Evolutionary conservation across 2,888 invertebrate species (phyloP).

Genomic region (Hydriomena furcata): DNA sequence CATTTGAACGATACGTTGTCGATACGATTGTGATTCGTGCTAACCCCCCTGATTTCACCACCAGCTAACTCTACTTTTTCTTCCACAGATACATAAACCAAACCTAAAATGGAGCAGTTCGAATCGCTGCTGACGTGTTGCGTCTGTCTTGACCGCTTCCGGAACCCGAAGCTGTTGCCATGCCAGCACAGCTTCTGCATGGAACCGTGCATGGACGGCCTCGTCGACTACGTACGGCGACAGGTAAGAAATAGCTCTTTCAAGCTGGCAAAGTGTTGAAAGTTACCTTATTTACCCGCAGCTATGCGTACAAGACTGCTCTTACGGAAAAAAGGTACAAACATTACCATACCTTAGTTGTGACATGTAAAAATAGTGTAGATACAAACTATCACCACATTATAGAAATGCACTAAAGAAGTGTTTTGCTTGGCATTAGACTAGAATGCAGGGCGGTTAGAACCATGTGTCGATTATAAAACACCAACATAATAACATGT

Average conservation of each 20-base stretch:
- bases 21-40: too few species aligned
- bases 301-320: background rate
- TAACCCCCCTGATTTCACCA: too few species aligned
- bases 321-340: slow-evolving; percentile 1
- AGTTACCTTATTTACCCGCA: slow-evolving; percentile 1
- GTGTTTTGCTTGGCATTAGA: too few species aligned
- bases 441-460: too few species aligned
- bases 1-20: too few species aligned
- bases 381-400: background rate
- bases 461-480: background rate
- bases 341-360: background rate
- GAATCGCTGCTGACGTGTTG: slow-evolving; percentile 99
- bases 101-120: slow-evolving; percentile 92
- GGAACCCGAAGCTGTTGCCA: slow-evolving; percentile 98
- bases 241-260: slow-evolving; percentile 83
- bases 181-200: slow-evolving; percentile 99
- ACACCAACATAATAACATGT: background rate
- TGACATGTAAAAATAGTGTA: background rate
- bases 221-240: slow-evolving; percentile 96
- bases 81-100: slow-evolving; percentile 63
- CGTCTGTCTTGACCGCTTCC: slow-evolving; percentile 98
- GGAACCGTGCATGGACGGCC: slow-evolving; percentile 99
- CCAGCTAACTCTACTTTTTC: background rate
- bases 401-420: too few species aligned
- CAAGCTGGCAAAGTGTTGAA: background rate